Base-by-base conservation (phyloP, 2,797 vertebrate species). In the Hippopotamyrus pictus region DNA sequence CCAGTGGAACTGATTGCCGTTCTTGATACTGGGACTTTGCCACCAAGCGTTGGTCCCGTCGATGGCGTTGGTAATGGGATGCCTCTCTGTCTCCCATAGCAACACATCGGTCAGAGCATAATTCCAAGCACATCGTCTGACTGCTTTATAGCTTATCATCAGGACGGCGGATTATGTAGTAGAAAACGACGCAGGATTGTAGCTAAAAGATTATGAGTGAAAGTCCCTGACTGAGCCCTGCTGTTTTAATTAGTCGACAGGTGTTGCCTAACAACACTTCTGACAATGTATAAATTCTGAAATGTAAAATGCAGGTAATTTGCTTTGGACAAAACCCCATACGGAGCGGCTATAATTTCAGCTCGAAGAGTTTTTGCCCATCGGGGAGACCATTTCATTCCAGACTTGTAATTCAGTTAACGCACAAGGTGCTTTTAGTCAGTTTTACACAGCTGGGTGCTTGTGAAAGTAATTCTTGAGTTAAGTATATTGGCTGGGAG, bases 1-100 rank as follows among this genome's bases (percentile, higher is more conserved):
- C 96, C 96, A 96, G 91, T 97, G 96, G 88, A 94, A 97, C 14
- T 96, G 93, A 90, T 95, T 94, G 51, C 96, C 96, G 3, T 97
- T 97, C 88, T 97, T 96, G 93, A 97, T 97, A 89, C 96, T 97
- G 44, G 96, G 96, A 91, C 96, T 97, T 90, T 97, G 96, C 96
- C 96, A 97, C 96, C 96, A 97, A 76, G 96, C 95, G 91, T 97
- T 96, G 57, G 96, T 97, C 25, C 96, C 96, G 86, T 97, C 96
- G 0, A 96, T 97, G 0, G 96, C 96, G 79, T 95, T 95, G 69
- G 94, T 94, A 92, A 97, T 96, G 0, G 96, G 96, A 85, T 97
- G 96, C 17, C 94, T 95, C 76, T 97, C 96, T 97, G 92, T 91
- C 89, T 54, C 22, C 92, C 90, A 59, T 82, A 83, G 88, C 44